Conservation (phyloP, 2,113 vertebrate genomes). For the Pleuronectes platessa region DNA sequence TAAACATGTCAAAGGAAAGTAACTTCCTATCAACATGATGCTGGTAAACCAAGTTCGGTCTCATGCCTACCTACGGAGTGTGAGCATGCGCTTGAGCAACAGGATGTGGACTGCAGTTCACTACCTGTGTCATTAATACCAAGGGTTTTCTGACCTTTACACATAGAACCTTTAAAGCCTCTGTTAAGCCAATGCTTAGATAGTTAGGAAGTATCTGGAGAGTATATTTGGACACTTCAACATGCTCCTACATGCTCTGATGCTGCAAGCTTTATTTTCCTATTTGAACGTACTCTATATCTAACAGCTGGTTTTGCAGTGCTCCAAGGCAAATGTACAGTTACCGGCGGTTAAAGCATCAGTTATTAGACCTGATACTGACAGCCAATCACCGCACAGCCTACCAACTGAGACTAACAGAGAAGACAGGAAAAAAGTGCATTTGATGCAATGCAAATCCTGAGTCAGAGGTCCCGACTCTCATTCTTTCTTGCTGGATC, state of each 20-base stretch:
- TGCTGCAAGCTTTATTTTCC: slow-evolving; percentile 28
- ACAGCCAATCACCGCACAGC: slow-evolving; percentile 24
- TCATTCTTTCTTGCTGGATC: slow-evolving; percentile 90
- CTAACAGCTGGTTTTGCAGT: slow-evolving; percentile 36
- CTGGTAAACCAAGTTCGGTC: neutral
- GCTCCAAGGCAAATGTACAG: slow-evolving; percentile 57
- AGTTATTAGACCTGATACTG: slow-evolving; percentile 35
- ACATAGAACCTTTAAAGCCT: slow-evolving; percentile 11
- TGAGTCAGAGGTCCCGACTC: slow-evolving; percentile 25
- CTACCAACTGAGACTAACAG: slow-evolving; percentile 30
- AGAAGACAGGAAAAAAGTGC: slow-evolving; percentile 70
- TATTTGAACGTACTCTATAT: slow-evolving; percentile 7
- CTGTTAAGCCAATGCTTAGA: slow-evolving; percentile 34
- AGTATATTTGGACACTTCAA: slow-evolving; percentile 32
- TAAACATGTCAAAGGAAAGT: neutral
- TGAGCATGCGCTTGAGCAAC: neutral
- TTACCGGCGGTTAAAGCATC: slow-evolving; percentile 32
- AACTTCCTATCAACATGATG: neutral
- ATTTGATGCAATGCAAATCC: slow-evolving; percentile 38
- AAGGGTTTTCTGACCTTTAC: neutral
- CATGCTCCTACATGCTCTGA: slow-evolving; percentile 65
- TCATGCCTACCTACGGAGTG: neutral
- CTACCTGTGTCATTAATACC: neutral
- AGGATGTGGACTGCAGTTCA: neutral
- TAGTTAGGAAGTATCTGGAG: slow-evolving; percentile 30